Percentiles rank a stretch among this genome's conserved stretches.
These are phyloP conservation scores for Trissoscelio sp. DNA, from an alignment of 2,888 invertebrate species.

Conservation along the genomic window DNA sequence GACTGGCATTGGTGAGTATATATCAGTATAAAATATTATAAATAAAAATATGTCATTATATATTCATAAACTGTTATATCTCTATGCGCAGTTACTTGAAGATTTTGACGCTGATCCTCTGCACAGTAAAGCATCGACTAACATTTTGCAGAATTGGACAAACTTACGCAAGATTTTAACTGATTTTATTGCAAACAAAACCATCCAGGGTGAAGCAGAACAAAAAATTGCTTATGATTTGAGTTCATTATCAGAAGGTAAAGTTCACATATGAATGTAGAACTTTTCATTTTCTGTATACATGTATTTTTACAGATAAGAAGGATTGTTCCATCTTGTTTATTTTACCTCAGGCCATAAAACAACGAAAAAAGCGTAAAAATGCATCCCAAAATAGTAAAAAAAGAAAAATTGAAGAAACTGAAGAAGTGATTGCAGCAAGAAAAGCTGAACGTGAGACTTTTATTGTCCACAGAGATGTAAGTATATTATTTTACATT, in stretches of 20 bases:
- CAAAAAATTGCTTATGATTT: constrained; percentile 2
- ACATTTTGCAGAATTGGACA: background rate
- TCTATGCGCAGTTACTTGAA: constrained; percentile 1
- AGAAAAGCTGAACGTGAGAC: constrained; percentile 23
- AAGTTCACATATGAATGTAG: background rate
- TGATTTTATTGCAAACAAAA: constrained; percentile 4
- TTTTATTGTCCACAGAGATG: background rate
- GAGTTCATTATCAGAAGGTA: constrained; percentile 1
- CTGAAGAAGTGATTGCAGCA: background rate
- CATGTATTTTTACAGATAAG: background rate
- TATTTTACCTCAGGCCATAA: constrained; percentile 11
- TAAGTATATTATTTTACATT: background rate
- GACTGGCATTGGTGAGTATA: constrained; percentile 13
- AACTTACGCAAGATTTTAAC: background rate
- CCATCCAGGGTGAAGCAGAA: constrained; percentile 11
- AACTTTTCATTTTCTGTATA: background rate
- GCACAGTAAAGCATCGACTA: background rate
- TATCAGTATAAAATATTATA: background rate
- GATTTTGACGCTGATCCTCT: background rate
- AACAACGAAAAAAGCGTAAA: constrained; percentile 17
- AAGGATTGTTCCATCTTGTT: constrained; percentile 12
- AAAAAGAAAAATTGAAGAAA: constrained; percentile 11
- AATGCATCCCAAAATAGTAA: constrained; percentile 13
- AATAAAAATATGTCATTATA: too few relatives aligned
- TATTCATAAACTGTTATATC: background rate